Conservation (phyloP, 2,113 vertebrate genomes). For the Amblyornis subalaris region DNA sequence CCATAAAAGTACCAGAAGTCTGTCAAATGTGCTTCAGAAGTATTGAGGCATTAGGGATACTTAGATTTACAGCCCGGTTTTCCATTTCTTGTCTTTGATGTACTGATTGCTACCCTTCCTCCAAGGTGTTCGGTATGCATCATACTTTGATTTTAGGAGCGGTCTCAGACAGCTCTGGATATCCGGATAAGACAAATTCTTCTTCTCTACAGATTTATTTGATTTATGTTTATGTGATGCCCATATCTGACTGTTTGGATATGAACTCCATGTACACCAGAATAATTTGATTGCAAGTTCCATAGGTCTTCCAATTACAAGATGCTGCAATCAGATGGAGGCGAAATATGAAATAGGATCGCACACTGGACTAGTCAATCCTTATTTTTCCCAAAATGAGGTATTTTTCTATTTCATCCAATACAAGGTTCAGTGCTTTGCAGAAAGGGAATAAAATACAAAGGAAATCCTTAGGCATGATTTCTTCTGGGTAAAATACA, state of each 20-base stretch:
- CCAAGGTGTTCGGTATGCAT: neutral
- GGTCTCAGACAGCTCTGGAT: neutral
- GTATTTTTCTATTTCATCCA: neutral
- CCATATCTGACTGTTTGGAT: neutral
- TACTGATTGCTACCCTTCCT: conserved; percentile 16
- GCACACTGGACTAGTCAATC: neutral
- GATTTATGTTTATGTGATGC: neutral
- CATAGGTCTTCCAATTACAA: neutral
- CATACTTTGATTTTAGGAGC: neutral
- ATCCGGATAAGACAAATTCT: neutral
- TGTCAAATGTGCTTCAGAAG: neutral
- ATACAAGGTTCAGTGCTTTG: neutral
- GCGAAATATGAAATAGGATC: neutral
- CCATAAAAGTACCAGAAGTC: neutral
- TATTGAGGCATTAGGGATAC: neutral
- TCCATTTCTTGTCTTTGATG: neutral
- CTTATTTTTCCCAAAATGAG: neutral
- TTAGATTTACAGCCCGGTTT: neutral
- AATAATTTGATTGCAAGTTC: neutral
- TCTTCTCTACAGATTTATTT: neutral
- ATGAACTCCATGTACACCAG: neutral
- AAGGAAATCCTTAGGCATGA: neutral
- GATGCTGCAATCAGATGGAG: neutral
- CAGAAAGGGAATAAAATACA: neutral
- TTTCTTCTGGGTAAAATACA: neutral